Base-by-base conservation (phyloP, 1,140 invertebrate genomes). In the Drosophila lacteicornis region DNA sequence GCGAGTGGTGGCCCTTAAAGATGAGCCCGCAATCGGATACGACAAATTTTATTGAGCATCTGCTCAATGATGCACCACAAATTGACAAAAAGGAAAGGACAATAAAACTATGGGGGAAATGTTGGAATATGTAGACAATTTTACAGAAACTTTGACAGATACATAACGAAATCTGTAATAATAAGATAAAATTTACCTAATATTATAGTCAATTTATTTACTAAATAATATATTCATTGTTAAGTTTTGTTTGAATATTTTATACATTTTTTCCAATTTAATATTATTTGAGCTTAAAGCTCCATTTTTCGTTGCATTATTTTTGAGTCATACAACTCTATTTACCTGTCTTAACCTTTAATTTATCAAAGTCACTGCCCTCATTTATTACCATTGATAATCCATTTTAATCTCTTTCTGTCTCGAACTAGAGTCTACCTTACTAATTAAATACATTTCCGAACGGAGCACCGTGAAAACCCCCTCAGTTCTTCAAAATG, bases 21-120 rank as follows among this genome's bases (percentile, higher is more conserved):
- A 79, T 70, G 66, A 61, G 50, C 46, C 53, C 27, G 49, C 66
- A 79, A 79, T 79, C 49, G 33, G 66, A 79, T 62, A 75, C 66
- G 75, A 71, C 75, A 79, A 70, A 79, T 79, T 79, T 62, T 63
- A 71, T 76, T 75, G 60, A 65, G n/a, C 73, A 70, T 51, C 55
- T 78, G 75, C 40, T 69, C 63, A 76, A 76, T 61, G 74, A 77
- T 77, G 62, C 56, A 61, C 17, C 65, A 47, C 5, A 70, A 63
- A 47, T 4, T 19, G 40, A 36, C 12, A 46, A n/a, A 33, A 45
- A 19, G 43, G 42, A 43, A n/a, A 7, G 5, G n/a, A 11, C 3
- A 30, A 11, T 17, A 19, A 17, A 25, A 17, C 17, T 13, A 33
- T 53, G 11, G 27, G 22, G 15, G 9, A 40, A 13, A 17, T n/a